Evolutionary conservation across 2,113 vertebrate genomes (phyloP).

Genomic region (Notothenia coriiceps): DNA sequence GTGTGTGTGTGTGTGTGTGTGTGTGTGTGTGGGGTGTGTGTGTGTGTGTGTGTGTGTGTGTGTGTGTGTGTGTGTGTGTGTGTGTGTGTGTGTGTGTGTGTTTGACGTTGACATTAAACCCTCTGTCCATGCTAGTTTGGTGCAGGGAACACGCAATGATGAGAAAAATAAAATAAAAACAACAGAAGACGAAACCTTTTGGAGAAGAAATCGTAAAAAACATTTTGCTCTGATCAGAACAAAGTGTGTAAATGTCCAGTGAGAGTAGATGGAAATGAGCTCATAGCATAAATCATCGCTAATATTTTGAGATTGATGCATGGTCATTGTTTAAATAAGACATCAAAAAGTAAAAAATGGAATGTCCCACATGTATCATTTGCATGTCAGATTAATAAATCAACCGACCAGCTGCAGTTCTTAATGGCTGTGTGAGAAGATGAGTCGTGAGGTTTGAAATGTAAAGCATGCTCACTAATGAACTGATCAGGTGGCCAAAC

Average conservation of each 20-base stretch:
- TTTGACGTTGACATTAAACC: slow-evolving; percentile 41
- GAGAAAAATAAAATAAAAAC: slow-evolving; percentile 5
- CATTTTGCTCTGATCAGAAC: not conserved
- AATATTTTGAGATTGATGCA: too few relatives aligned
- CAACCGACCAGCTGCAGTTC: not conserved
- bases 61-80: slow-evolving; percentile 13
- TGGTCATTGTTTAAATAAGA: too few relatives aligned
- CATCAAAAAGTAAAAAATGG: not conserved
- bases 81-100: slow-evolving; percentile 21
- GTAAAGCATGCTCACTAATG: not conserved
- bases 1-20: slow-evolving; percentile 15
- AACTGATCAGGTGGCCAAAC: not conserved
- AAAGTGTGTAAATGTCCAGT: too few relatives aligned
- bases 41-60: slow-evolving; percentile 25
- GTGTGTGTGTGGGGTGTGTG: slow-evolving; percentile 12
- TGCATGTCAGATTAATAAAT: not conserved
- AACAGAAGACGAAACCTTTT: not conserved
- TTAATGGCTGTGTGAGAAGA: slow-evolving; percentile 3
- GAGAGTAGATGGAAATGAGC: too few relatives aligned
- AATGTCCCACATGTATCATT: not conserved
- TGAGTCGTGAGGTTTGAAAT: not conserved
- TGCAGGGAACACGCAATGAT: slow-evolving; percentile 6
- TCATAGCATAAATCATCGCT: too few relatives aligned
- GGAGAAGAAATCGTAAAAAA: not conserved
- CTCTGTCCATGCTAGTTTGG: slow-evolving; percentile 36